phyloP scores from a whole-genome alignment of 2,888 invertebrate species.

The Patella ulyssiponensis region DNA sequence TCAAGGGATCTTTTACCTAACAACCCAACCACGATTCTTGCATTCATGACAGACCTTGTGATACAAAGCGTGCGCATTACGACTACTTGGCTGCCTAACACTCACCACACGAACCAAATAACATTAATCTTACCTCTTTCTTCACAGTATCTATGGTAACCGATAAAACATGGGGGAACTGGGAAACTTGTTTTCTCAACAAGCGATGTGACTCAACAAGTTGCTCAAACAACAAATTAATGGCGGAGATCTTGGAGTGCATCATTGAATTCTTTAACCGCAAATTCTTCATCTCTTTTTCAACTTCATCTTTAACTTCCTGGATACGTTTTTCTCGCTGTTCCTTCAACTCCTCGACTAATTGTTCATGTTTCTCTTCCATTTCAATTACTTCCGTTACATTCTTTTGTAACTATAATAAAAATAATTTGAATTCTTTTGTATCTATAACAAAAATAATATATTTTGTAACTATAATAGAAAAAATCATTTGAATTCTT shows the following conservation, averaged over 20 bases:
- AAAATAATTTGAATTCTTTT: constrained; percentile 16
- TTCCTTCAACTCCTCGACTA: neutral
- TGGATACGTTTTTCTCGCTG: constrained; percentile 32
- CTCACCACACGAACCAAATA: no score
- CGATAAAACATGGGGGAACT: constrained; percentile 51
- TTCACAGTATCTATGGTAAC: constrained; percentile 44
- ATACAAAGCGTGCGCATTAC: no score
- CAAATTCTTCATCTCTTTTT: constrained; percentile 36
- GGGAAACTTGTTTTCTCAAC: constrained; percentile 49
- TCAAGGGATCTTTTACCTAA: no score
- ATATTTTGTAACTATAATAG: neutral
- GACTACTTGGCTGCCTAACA: no score
- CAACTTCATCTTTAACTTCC: constrained; percentile 29
- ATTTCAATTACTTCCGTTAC: constrained; percentile 26
- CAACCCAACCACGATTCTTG: no score
- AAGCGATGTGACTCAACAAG: constrained; percentile 49
- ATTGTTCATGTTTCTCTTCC: constrained; percentile 25
- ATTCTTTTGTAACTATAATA: constrained; percentile 28
- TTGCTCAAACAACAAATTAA: constrained; percentile 45
- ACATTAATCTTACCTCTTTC: constrained; percentile 44
- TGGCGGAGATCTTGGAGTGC: constrained; percentile 33
- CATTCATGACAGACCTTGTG: no score
- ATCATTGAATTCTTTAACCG: constrained; percentile 41
- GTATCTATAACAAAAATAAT: constrained; percentile 7
- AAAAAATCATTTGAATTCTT: neutral